A percentile compares a stretch with the other conserved stretches of the same genome.
phyloP scores from a whole-genome alignment of 1,140 invertebrate genomes.

The Macrobrachium rosenbergii region DNA sequence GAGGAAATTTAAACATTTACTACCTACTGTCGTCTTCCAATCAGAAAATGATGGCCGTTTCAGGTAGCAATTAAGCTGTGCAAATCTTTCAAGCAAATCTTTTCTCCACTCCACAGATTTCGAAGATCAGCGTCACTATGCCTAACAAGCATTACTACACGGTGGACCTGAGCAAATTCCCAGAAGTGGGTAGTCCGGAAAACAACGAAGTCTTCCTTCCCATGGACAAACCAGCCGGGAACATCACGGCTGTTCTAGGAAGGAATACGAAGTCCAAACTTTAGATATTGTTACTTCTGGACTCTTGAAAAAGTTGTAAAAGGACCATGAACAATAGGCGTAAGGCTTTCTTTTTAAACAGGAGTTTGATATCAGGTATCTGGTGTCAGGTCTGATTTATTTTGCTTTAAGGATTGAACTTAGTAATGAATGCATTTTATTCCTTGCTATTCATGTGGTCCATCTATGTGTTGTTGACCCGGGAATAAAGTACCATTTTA shows the following conservation, averaged over 20 bases:
- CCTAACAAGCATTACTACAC: slow-evolving; percentile 85
- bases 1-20: no score
- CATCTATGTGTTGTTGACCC: no score
- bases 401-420: no score
- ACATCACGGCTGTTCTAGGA: slow-evolving; percentile 79
- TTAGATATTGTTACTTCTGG: not conserved
- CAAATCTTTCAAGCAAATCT: slow-evolving; percentile 36
- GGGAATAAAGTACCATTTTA: no score
- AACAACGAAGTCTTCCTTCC: slow-evolving; percentile 80
- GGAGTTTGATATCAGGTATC: no score
- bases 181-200: slow-evolving; percentile 75
- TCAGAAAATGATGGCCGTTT: not conserved
- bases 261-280: slow-evolving; percentile 27
- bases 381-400: no score
- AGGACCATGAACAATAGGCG: no score
- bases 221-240: slow-evolving; percentile 82
- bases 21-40: not conserved
- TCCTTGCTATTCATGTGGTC: no score
- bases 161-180: slow-evolving; percentile 81
- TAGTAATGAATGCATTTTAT: no score
- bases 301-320: no score
- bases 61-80: not conserved
- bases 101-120: slow-evolving; percentile 36
- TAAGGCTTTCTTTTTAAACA: no score
- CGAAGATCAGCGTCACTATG: slow-evolving; percentile 80